These are phyloP conservation scores for Dione juno DNA, from an alignment of 2,888 invertebrate genomes.

Conservation along the genomic window DNA sequence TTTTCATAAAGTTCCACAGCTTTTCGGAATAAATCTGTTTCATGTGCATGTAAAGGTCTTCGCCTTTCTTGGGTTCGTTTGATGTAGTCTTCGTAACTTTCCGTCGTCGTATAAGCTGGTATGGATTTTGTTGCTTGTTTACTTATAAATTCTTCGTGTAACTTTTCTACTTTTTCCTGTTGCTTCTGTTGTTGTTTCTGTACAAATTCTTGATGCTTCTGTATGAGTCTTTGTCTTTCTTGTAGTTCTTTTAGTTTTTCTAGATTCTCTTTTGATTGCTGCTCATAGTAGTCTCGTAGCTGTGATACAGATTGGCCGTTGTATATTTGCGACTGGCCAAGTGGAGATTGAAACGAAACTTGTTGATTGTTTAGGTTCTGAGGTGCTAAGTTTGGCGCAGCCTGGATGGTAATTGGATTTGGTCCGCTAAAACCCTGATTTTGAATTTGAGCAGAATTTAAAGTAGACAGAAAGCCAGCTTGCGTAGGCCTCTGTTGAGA, in stretches of 20 bases:
- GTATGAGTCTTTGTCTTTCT: slow-evolving; percentile 88
- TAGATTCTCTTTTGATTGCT: slow-evolving; percentile 84
- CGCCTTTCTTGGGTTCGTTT: slow-evolving; percentile 70
- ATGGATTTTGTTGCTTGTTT: slow-evolving; percentile 87
- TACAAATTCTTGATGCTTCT: slow-evolving; percentile 89
- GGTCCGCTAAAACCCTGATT: slow-evolving; percentile 67
- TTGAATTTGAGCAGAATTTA: slow-evolving; percentile 59
- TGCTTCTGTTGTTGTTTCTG: slow-evolving; percentile 91
- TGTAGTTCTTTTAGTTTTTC: slow-evolving; percentile 87
- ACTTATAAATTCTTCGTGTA: slow-evolving; percentile 87
- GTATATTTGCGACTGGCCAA: slow-evolving; percentile 71
- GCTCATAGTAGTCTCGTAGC: slow-evolving; percentile 83
- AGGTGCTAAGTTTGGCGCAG: slow-evolving; percentile 75
- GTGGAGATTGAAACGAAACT: slow-evolving; percentile 64
- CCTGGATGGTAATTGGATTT: slow-evolving; percentile 75
- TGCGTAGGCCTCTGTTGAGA: slow-evolving; percentile 73
- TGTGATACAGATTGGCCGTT: slow-evolving; percentile 77
- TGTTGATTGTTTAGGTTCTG: slow-evolving; percentile 68
- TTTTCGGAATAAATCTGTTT: slow-evolving; percentile 85
- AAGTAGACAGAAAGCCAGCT: slow-evolving; percentile 70
- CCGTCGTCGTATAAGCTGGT: slow-evolving; percentile 79
- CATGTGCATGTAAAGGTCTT: slow-evolving; percentile 85
- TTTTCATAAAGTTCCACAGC: slow-evolving; percentile 87
- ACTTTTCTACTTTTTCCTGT: slow-evolving; percentile 88
- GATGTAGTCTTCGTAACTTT: slow-evolving; percentile 71